Evolutionary conservation across 2,888 invertebrate species (phyloP), one percentile per base, ranked within the genome.

Genomic region (Pogonocherus hispidulus): DNA sequence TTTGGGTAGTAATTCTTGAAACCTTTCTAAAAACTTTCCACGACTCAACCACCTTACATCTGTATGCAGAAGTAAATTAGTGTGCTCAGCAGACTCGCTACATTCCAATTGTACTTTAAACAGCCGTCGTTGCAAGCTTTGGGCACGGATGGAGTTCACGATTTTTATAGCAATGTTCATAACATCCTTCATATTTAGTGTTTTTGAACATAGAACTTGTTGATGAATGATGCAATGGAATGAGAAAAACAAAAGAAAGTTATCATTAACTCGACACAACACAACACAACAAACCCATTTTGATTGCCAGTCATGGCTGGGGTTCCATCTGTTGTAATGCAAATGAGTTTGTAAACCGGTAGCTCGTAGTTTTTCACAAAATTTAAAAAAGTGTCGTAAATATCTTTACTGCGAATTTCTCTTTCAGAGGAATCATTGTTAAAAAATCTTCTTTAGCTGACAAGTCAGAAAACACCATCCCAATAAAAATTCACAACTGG

Each of bases 171-270:
- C 41, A 3, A 14, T 41, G 41, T 3, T 14, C 41, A 41, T 41
- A 11, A 41, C 41, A 41, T 41, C 41, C 9, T 41, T 41, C 41
- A 41, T 41, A 11, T 47, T 55, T 46, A 22, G 20, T 22, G 56
- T 47, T 64, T 64, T 56, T 3, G 20, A 44, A 47, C 49, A 47
- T n/a, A 55, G 37, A 3, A 56, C 56, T 49, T 56, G 37, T 3
- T 56, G 56, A 47, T 46, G 64, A 18, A 64, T 62, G n/a, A 51
- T 51, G 41, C 63, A 63, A 52, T 57, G 57, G 22, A 56, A 56
- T 27, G 56, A 49, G 20, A 57, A 65, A 57, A 56, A 56, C 16
- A 19, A 49, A n/a, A 56, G 49, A 35, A 56, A 65, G 11, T 63
- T 44, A 11, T 63, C 27, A 16, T 63, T 35, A 37, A 22, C 41